These are phyloP conservation scores for Nycticryphes semicollaris DNA, from an alignment of 2,113 vertebrate species.

Conservation along the genomic window DNA sequence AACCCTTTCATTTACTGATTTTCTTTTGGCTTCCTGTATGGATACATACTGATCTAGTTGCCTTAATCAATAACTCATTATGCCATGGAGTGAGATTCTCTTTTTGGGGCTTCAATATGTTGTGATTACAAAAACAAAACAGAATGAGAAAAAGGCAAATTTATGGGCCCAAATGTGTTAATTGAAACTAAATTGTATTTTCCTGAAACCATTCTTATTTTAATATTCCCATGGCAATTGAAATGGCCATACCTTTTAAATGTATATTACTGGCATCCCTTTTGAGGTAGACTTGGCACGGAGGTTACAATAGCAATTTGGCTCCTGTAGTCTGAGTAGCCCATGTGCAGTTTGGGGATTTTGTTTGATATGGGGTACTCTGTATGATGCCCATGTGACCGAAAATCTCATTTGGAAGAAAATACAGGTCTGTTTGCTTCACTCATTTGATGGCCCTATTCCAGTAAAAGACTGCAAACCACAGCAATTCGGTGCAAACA, in stretches of 20 bases:
- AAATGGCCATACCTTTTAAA: not conserved
- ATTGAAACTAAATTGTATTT: slow-evolving; percentile 34
- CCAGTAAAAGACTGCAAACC: not conserved
- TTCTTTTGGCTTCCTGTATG: slow-evolving; percentile 6
- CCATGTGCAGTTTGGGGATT: not conserved
- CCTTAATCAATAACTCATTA: slow-evolving; percentile 59
- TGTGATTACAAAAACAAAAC: slow-evolving; percentile 12
- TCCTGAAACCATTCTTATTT: not conserved
- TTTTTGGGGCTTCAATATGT: not conserved
- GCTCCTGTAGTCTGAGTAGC: not conserved
- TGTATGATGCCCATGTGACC: not conserved
- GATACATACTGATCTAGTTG: not conserved
- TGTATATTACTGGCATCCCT: not conserved
- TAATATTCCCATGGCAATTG: not conserved
- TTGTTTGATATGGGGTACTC: not conserved
- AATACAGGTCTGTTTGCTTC: not conserved
- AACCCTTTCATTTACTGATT: slow-evolving; percentile 26
- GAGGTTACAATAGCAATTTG: not conserved
- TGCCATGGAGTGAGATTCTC: not conserved
- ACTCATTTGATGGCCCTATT: not conserved
- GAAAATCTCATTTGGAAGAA: not conserved
- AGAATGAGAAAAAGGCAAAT: not conserved
- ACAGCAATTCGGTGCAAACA: not conserved
- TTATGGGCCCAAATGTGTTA: not conserved
- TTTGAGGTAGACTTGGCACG: not conserved